phyloP scores from a whole-genome alignment of 2,888 invertebrate species.

The Pimpla rufipes region DNA sequence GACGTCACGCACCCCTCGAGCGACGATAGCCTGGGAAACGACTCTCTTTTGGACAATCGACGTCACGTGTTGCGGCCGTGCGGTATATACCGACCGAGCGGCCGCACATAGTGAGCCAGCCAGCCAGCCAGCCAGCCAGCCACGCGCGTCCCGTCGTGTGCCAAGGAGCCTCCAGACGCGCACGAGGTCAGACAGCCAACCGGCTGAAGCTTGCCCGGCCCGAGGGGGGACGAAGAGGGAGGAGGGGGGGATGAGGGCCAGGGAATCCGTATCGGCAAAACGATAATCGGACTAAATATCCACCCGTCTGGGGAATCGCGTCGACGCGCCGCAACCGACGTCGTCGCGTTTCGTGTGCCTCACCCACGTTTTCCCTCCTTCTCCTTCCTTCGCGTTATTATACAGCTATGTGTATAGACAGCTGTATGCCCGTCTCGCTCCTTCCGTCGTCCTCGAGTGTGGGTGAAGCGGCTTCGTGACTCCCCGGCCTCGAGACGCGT shows the following conservation, averaged over 20 bases:
- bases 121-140: neutral
- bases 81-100: neutral
- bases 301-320: constrained; percentile 59
- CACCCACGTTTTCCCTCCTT: neutral
- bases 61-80: constrained; percentile 36
- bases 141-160: constrained; percentile 40
- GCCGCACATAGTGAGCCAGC: too few species aligned
- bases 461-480: constrained; percentile 27
- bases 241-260: too few species aligned
- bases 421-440: too few species aligned
- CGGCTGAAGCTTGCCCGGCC: constrained; percentile 16
- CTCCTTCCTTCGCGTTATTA: neutral
- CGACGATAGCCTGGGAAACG: constrained; percentile 31
- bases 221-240: too few species aligned
- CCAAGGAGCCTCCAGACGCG: constrained; percentile 53
- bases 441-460: neutral
- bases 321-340: constrained; percentile 55
- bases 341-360: constrained; percentile 54
- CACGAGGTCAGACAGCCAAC: constrained; percentile 70
- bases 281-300: constrained; percentile 75
- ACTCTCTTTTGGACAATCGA: constrained; percentile 46
- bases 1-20: constrained; percentile 21
- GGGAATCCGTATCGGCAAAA: constrained; percentile 76
- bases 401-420: constrained; percentile 2
- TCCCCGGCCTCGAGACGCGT: constrained; percentile 52